Evolutionary conservation across 2,113 vertebrate genomes (phyloP), one percentile per base, ranked within the genome.

Genomic region (Hypomesus transpacificus): DNA sequence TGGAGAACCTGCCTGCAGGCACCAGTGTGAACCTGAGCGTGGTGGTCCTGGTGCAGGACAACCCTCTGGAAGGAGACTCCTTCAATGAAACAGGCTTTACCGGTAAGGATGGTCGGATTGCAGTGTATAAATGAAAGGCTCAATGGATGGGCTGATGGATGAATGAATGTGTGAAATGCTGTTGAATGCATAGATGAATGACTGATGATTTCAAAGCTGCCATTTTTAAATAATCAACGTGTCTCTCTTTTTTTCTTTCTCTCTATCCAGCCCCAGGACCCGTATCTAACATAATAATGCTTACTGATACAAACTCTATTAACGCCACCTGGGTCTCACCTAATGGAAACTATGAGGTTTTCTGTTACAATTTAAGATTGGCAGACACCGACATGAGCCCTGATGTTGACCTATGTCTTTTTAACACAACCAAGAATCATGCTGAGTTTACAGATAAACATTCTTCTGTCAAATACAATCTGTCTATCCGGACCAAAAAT

Each of bases 381-480:
- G 39, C 9, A 46, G 39, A 13, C 39, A 6, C 3, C 0, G 0
- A 0, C 6, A 0, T 0, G 0, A 0, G 0, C 14, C 1, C 0
- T 0, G 0, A 0, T 0, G 1, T 0, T 0, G 0, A 21, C 0
- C 11, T 0, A 0, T 0, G 1, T 26, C 24, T 26, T 0, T 0
- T 0, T 14, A 3, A 6, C 0, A 34, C 58, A 22, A 28, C 14
- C 14, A 1, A n/a, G n/a, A n/a, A n/a, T n/a, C n/a, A 18, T 0
- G 0, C 0, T 1, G 0, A 0, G 0, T 84, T 84, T 46, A 0
- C 0, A 0, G 0, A 0, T n/a, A 0, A 0, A 0, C 0, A 79
- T 89, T 21, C n/a, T 13, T 73, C 61, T 0, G 66, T 71, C n/a
- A 0, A 74, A 0, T 89, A 89, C 80, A 63, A 2, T 0, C 75